Base-by-base conservation (phyloP, 2,888 invertebrate species). In the Plagodis pulveraria region DNA sequence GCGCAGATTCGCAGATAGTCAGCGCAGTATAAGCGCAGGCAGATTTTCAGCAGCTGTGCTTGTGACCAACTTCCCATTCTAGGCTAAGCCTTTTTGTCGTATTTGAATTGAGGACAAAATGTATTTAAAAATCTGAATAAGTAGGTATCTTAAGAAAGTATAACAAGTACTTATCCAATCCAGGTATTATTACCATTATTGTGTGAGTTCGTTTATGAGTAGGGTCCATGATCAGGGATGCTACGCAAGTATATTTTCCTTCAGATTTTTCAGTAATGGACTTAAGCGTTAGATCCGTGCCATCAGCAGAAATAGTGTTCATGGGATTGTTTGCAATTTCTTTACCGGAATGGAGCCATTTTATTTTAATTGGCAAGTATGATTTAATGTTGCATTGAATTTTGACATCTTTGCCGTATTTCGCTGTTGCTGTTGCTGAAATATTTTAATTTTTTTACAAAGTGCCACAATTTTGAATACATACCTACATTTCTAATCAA, bases 311-410 rank as follows among this genome's bases (percentile, higher is more conserved):
- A 6, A 48, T 48, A 7, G 41, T 22, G n/a, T 42, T 7, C 7
- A 0, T 6, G 10, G 6, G 10, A 7, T 12, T 8, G 35, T 10
- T 48, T 9, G 0, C 43, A 7, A 54, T 10, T 35, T 47, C 48
- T 7, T 34, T 41, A 5, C 54, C 47, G 10, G n/a, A 22, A 0
- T 10, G 35, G 32, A 43, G 42, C 54, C 54, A 54, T 48, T 32
- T 47, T 48, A 54, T 43, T 48, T 5, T 35, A 0, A 54, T 48
- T 5, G 54, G 54, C 5, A 42, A 8, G 5, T 40, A n/a, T 35
- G 54, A 54, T 11, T 54, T 12, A 9, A 54, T 42, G 11, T 36
- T 35, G 44, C 70, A 70, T 7, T 52, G 43, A 10, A 70, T 47
- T 7, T 55, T 52, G 10, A 38, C 41, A 12, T 55, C 47, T 50